Percentiles rank a stretch among this genome's conserved stretches.
Conservation (phyloP, 1,140 invertebrate species). For the Acyrthosiphon pisum region DNA sequence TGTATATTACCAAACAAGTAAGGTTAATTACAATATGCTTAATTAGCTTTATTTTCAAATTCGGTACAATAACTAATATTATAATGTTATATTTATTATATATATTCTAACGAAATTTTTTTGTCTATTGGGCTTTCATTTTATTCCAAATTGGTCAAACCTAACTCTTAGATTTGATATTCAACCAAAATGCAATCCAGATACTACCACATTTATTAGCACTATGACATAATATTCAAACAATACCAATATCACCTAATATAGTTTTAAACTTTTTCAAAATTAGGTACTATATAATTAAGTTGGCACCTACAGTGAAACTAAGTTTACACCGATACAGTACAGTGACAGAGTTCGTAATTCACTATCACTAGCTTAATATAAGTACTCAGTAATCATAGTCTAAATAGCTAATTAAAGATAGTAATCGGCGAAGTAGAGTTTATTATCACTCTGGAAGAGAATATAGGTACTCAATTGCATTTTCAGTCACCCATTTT, state of each 20-base stretch:
- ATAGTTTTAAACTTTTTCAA: too few species aligned
- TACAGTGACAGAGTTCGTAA: background rate
- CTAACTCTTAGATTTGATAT: too few species aligned
- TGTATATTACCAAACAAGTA: too few species aligned
- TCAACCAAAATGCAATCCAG: background rate
- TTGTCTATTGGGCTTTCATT: background rate
- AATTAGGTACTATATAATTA: too few species aligned
- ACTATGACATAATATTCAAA: background rate
- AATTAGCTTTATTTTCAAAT: too few species aligned
- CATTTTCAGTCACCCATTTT: background rate
- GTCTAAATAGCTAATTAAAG: background rate
- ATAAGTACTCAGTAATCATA: background rate
- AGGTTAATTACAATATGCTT: too few species aligned
- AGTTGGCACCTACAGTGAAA: too few species aligned
- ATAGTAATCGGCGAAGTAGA: background rate
- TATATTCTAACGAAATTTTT: too few species aligned
- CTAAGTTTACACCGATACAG: too few species aligned
- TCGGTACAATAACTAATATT: too few species aligned
- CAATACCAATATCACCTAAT: too few species aligned
- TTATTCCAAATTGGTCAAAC: background rate
- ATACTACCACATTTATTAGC: background rate
- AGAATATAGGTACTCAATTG: background rate
- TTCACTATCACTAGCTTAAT: background rate
- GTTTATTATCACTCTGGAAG: background rate
- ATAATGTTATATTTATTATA: too few species aligned